Conservation (phyloP, 2,888 invertebrate species). For the Yponomeuta malinellus region DNA sequence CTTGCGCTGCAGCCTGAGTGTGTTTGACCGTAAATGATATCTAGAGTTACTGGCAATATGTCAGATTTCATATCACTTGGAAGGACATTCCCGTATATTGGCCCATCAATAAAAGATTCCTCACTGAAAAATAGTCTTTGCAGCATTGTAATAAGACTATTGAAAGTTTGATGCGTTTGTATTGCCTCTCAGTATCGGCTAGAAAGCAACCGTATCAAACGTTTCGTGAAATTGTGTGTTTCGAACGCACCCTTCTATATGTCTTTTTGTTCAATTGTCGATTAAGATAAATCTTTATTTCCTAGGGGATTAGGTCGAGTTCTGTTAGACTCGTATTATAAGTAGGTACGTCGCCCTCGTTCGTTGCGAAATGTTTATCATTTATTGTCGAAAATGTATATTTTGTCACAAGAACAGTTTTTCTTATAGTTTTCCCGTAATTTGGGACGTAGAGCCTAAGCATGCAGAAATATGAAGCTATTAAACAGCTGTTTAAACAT, state of each 20-base stretch:
- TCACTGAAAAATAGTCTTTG: not conserved
- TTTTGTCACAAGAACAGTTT: too few relatives aligned
- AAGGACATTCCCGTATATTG: constrained; percentile 1
- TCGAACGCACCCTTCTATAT: not conserved
- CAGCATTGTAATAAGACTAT: not conserved
- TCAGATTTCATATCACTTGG: not conserved
- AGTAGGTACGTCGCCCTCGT: not conserved
- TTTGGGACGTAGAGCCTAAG: too few relatives aligned
- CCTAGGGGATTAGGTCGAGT: not conserved
- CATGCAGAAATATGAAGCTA: too few relatives aligned
- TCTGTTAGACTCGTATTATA: not conserved
- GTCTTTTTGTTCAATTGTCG: not conserved
- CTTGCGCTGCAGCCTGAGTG: not conserved
- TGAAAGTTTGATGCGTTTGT: not conserved
- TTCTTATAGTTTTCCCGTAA: too few relatives aligned
- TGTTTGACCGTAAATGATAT: constrained; percentile 1
- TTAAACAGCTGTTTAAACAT: too few relatives aligned
- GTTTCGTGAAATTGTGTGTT: constrained; percentile 1
- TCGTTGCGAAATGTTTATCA: not conserved
- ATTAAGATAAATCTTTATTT: not conserved
- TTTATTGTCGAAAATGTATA: too few relatives aligned
- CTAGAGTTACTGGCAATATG: not conserved
- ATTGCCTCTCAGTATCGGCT: not conserved
- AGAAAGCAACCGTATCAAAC: not conserved
- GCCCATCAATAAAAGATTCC: not conserved